These are phyloP conservation scores for Cheilosia scutellata DNA, from an alignment of 2,888 invertebrate species.

Conservation along the genomic window DNA sequence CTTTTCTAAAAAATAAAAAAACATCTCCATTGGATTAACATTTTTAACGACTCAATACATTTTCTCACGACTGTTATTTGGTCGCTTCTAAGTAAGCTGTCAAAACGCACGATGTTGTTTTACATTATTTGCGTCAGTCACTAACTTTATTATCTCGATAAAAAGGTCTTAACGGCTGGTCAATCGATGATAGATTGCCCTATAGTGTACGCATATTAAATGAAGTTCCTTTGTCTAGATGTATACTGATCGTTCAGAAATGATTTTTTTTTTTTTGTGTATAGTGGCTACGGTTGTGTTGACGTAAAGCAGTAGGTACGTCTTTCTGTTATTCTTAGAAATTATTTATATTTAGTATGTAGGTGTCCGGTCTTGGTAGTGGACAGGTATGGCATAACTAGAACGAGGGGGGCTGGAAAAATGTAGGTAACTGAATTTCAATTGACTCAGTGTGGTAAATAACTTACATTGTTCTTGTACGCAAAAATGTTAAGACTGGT, in stretches of 20 bases:
- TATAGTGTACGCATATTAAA: slow-evolving; percentile 55
- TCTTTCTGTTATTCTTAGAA: no score
- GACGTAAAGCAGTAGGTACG: not conserved
- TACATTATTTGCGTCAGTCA: slow-evolving; percentile 46
- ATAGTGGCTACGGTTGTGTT: not conserved
- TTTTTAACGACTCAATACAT: not conserved
- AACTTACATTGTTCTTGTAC: no score
- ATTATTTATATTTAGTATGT: no score
- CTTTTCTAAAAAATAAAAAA: not conserved
- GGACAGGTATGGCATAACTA: no score
- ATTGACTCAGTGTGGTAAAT: no score
- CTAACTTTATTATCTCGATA: slow-evolving; percentile 39
- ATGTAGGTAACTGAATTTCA: no score
- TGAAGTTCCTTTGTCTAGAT: slow-evolving; percentile 12
- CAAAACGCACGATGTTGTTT: slow-evolving; percentile 41
- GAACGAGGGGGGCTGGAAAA: no score
- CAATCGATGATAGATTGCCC: slow-evolving; percentile 54
- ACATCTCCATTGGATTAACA: not conserved
- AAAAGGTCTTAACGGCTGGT: slow-evolving; percentile 41
- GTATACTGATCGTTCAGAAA: not conserved
- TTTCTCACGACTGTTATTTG: slow-evolving; percentile 19
- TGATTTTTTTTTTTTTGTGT: not conserved
- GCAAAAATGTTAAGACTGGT: no score
- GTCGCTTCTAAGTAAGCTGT: slow-evolving; percentile 23
- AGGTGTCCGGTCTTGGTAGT: no score